phyloP scores from a whole-genome alignment of 1,140 invertebrate genomes.

The Tribolium madens region DNA sequence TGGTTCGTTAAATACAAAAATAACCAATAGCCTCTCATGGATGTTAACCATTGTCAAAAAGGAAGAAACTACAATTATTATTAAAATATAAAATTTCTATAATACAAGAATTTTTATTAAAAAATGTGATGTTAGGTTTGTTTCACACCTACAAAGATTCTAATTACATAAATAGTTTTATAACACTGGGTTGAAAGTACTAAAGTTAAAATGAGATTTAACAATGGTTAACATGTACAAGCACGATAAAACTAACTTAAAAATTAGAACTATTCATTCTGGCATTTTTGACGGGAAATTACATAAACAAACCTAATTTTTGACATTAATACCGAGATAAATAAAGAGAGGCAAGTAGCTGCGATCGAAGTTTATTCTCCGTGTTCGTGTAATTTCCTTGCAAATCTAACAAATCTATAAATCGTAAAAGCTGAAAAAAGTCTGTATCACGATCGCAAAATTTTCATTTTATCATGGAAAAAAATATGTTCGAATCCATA shows the following conservation, averaged over 20 bases:
- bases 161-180: conserved; percentile 54
- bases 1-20: conserved; percentile 59
- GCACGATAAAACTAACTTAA: conserved; percentile 59
- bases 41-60: conserved; percentile 57
- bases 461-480: conserved; percentile 43
- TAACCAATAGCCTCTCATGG: conserved; percentile 56
- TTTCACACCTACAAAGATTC: conserved; percentile 44
- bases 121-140: conserved; percentile 55
- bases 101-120: conserved; percentile 51
- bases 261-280: conserved; percentile 58
- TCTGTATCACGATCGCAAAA: conserved; percentile 34
- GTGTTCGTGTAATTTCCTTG: conserved; percentile 57
- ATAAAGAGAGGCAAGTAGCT: conserved; percentile 26
- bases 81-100: conserved; percentile 56
- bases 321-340: not conserved
- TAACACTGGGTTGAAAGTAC: conserved; percentile 57
- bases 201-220: conserved; percentile 50
- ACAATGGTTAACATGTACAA: conserved; percentile 56
- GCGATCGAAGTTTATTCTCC: conserved; percentile 26
- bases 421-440: conserved; percentile 42
- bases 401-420: conserved; percentile 40
- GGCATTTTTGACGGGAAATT: conserved; percentile 59
- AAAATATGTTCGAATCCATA: conserved; percentile 18
- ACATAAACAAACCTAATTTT: conserved; percentile 54
- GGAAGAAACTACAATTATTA: conserved; percentile 48